Conservation (phyloP, 2,113 vertebrate species). For the Calidris pugnax region DNA sequence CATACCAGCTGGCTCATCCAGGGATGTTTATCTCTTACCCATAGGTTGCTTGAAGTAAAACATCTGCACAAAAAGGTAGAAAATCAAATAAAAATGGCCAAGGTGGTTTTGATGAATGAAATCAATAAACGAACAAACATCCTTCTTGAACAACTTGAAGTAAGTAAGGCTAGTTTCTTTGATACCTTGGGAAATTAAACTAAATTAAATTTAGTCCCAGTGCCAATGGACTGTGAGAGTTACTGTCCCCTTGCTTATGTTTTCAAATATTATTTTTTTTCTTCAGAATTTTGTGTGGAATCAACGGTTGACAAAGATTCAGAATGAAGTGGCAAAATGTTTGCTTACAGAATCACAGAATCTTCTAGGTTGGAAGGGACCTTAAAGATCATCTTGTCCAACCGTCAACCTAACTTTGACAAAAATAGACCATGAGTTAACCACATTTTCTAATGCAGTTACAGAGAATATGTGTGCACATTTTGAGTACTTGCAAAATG, state of each 20-base stretch:
- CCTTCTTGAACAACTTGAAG: slow-evolving; percentile 96
- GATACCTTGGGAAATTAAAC: neutral
- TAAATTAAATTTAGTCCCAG: slow-evolving; percentile 13
- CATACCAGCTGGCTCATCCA: neutral
- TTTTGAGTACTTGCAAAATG: neutral
- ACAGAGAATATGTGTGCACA: neutral
- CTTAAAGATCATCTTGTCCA: too few species aligned
- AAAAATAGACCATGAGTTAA: neutral
- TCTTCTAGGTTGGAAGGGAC: too few species aligned
- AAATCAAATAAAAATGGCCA: slow-evolving; percentile 98
- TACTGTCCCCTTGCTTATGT: neutral
- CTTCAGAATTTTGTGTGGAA: neutral
- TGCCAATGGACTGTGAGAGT: neutral
- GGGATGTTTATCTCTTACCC: slow-evolving; percentile 17
- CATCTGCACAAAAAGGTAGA: slow-evolving; percentile 92
- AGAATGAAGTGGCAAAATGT: neutral
- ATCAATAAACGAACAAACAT: slow-evolving; percentile 93
- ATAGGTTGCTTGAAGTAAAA: slow-evolving; percentile 91
- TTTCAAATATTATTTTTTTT: neutral
- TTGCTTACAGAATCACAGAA: too few species aligned
- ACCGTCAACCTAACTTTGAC: too few species aligned
- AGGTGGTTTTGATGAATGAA: slow-evolving; percentile 97
- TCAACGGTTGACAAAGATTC: neutral
- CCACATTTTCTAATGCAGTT: neutral
- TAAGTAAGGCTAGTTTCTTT: slow-evolving; percentile 69